Evolutionary conservation across 2,797 vertebrate species (phyloP).

Genomic region (Sebastiscus tertius): DNA sequence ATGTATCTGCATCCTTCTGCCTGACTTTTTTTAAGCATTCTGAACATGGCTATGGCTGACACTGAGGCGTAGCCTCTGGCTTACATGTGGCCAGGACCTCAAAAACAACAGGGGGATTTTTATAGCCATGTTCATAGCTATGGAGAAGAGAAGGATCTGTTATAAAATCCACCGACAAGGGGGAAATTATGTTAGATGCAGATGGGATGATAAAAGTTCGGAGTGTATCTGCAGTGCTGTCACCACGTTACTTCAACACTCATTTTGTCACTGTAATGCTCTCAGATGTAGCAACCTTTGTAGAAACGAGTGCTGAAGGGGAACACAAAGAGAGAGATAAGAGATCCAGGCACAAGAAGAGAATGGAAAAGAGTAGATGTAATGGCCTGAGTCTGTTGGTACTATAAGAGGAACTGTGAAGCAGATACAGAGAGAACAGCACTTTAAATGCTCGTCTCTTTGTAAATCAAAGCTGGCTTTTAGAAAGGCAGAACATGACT

Average conservation of each 20-base stretch:
- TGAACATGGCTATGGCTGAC: conserved; percentile 17
- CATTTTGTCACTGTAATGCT: conserved; percentile 42
- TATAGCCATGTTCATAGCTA: neutral
- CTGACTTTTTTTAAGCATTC: conserved; percentile 27
- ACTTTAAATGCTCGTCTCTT: neutral
- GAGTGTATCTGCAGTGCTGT: conserved; percentile 18
- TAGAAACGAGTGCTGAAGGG: conserved; percentile 18
- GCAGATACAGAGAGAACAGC: neutral
- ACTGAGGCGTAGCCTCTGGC: conserved; percentile 35
- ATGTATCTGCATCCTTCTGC: conserved; percentile 42
- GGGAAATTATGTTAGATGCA: conserved; percentile 16
- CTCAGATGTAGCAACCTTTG: conserved; percentile 47
- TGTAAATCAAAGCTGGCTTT: neutral
- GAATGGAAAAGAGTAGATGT: conserved; percentile 30
- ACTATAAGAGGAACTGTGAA: conserved; percentile 15
- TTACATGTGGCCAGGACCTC: conserved; percentile 38
- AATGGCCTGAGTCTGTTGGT: conserved; percentile 23
- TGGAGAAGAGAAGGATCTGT: neutral
- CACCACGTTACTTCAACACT: conserved; percentile 24
- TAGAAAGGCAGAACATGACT: neutral
- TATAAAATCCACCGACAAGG: conserved; percentile 3
- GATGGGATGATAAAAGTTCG: conserved; percentile 45
- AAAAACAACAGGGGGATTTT: conserved; percentile 19
- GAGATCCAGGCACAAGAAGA: conserved; percentile 19
- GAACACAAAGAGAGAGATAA: conserved; percentile 25